Evolutionary conservation across 2,888 invertebrate species (phyloP).

Genomic region (Tiphia femorata): DNA sequence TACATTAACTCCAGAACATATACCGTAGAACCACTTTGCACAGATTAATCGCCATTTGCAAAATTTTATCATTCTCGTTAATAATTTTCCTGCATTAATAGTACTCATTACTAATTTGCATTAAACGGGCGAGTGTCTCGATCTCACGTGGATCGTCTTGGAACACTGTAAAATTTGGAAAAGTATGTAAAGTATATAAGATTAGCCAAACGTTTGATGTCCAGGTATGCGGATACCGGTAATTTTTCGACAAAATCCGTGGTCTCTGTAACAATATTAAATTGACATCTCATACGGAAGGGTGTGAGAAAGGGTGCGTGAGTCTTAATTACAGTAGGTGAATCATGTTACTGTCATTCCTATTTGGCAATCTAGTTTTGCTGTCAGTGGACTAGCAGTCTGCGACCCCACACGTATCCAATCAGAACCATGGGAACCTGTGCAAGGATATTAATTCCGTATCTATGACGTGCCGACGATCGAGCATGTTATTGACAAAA

Average conservation of each 20-base stretch:
- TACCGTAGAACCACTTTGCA: no score
- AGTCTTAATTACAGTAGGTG: not conserved
- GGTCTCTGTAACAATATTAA: constrained; percentile 3
- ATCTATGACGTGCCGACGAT: constrained; percentile 33
- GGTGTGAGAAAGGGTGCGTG: not conserved
- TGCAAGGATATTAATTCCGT: constrained; percentile 44
- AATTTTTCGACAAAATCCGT: not conserved
- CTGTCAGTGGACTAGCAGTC: constrained; percentile 24
- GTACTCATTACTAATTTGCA: no score
- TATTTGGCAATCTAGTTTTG: constrained; percentile 14
- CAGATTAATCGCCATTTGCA: no score
- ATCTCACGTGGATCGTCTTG: no score
- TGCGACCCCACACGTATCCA: constrained; percentile 26
- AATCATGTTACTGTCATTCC: constrained; percentile 16
- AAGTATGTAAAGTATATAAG: no score
- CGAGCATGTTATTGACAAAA: constrained; percentile 44
- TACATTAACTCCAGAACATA: no score
- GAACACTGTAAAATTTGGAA: no score
- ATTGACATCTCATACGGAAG: not conserved
- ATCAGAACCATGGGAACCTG: constrained; percentile 36
- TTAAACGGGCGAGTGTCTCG: no score
- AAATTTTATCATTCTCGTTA: no score
- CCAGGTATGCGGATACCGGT: not conserved
- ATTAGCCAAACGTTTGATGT: not conserved
- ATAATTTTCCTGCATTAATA: no score